Percentiles rank a stretch among this genome's conserved stretches.
Conservation (phyloP, 1,140 invertebrate genomes). For the Drosophila biarmipes region DNA sequence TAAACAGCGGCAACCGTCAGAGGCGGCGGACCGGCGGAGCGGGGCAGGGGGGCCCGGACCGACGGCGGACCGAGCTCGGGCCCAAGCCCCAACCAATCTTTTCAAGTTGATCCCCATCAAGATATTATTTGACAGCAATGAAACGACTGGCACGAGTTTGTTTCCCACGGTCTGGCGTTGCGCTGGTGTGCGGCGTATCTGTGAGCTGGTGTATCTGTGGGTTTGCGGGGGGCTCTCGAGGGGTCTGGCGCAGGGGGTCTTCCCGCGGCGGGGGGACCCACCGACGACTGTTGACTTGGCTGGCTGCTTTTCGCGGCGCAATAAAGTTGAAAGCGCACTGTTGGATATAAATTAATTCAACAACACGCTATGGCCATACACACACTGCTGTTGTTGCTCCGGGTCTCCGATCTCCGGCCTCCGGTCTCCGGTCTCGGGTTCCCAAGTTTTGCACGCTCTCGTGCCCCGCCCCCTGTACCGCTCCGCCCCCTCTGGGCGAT, state of each 20-base stretch:
- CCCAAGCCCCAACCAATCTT: slow-evolving; percentile 79
- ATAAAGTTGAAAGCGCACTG: slow-evolving; percentile 83
- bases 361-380: slow-evolving; percentile 65
- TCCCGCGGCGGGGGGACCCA: slow-evolving; percentile 3
- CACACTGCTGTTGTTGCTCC: slow-evolving; percentile 47
- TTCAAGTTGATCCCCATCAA: slow-evolving; percentile 84
- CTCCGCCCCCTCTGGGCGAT: slow-evolving; percentile 36
- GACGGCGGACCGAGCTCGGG: slow-evolving; percentile 37
- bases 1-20: slow-evolving; percentile 67
- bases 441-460: slow-evolving; percentile 75
- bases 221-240: slow-evolving; percentile 34
- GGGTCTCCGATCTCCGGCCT: slow-evolving; percentile 29
- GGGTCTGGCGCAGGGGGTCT: background rate
- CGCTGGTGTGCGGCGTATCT: slow-evolving; percentile 53
- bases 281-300: slow-evolving; percentile 44
- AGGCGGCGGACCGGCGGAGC: background rate
- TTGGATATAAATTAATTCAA: slow-evolving; percentile 83
- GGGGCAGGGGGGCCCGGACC: slow-evolving; percentile 20
- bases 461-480: slow-evolving; percentile 38
- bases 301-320: slow-evolving; percentile 78
- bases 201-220: slow-evolving; percentile 60
- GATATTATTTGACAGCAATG: slow-evolving; percentile 85
- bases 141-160: slow-evolving; percentile 85
- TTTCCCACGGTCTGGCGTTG: slow-evolving; percentile 84
- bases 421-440: slow-evolving; percentile 14